Evolutionary conservation across 2,888 invertebrate species (phyloP), one percentile per base, ranked within the genome.

Genomic region (Caenorhabditis panamensis): DNA sequence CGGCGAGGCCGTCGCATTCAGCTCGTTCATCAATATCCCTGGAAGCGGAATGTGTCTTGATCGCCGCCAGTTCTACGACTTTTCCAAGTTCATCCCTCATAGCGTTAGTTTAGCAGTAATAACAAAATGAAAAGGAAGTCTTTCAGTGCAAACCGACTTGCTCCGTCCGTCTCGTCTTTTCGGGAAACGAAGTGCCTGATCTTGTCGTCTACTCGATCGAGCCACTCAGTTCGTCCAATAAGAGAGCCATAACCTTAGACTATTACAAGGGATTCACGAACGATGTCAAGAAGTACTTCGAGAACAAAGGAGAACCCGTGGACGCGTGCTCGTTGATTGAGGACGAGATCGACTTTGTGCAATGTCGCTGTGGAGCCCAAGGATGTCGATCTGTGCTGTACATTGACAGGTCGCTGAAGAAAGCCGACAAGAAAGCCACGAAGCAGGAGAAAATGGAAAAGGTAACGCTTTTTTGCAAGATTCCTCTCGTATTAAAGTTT

Each of bases 41-140:
- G 41, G 41, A 18, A 69, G 61, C 2, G 59, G 37, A 22, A 13
- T 9, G 16, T 69, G 68, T 24, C 53, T 69, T 3, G 69, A 69
- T 49, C 20, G 69, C 0, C 51, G 69, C 1, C 22, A 69, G 11
- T 61, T 28, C 13, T 37, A 69, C 37, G 69, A 69, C 22, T 69
- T 69, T 13, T 69, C 69, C 11, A 69, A 69, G 28, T 69, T 37
- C 16, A 69, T 69, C n/a, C 53, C 59, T 0, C 69, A 69, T 20
- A 69, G 53, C 28, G 69, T 69, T 51, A 28, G 16, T 58, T 22
- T 36, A n/a, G 16, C 11, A 36, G 31, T 36, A 6, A 11, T 16
- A 9, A 18, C 11, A 5, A 11, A 26, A n/a, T 47, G 18, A 53
- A 53, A 18, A n/a, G n/a, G n/a, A 4, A 6, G 31, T 31, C 18